Conservation (phyloP, 2,113 vertebrate genomes). For the Dasyprocta punctata region DNA sequence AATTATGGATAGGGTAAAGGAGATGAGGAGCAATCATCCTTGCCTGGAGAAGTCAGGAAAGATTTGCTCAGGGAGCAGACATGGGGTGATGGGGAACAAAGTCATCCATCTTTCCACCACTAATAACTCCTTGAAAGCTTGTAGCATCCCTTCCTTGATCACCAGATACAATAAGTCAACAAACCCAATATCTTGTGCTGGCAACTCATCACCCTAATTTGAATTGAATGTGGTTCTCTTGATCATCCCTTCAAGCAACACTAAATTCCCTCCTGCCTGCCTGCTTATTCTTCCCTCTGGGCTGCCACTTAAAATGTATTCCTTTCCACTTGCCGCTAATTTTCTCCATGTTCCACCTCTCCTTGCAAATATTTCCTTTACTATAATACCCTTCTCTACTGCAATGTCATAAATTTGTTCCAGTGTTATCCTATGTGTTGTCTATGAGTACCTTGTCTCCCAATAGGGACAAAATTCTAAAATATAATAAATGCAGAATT, state of each 20-base stretch:
- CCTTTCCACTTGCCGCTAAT: neutral
- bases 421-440: neutral
- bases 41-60: neutral
- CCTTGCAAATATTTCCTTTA: conserved; percentile 43
- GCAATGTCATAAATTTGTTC: conserved; percentile 19
- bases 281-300: neutral
- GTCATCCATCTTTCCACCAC: too few species aligned
- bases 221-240: neutral
- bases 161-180: neutral
- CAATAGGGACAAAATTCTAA: neutral
- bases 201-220: neutral
- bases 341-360: neutral
- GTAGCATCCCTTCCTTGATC: neutral
- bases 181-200: neutral
- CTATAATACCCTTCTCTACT: neutral
- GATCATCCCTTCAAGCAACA: neutral
- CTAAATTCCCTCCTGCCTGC: neutral
- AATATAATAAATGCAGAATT: neutral
- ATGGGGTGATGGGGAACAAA: neutral
- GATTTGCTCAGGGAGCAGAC: neutral
- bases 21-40: neutral
- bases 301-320: neutral
- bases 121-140: neutral
- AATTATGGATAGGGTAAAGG: neutral
- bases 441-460: neutral